Percentiles rank a stretch among this genome's conserved stretches.
These are phyloP conservation scores for Mesochorus sp. DNA, from an alignment of 2,888 invertebrate species.

Conservation along the genomic window DNA sequence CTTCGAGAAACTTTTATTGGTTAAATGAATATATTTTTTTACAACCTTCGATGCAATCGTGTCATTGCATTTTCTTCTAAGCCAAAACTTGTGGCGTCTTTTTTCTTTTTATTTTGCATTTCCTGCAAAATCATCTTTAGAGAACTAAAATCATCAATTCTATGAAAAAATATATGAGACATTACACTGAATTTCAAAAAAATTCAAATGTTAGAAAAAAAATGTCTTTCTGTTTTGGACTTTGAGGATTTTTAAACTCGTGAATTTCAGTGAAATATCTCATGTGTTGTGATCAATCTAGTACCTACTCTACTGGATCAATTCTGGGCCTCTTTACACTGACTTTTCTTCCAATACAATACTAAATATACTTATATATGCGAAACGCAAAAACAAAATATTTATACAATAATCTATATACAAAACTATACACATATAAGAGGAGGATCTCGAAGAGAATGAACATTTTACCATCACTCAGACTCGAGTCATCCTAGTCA, in stretches of 20 bases:
- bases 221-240: no score
- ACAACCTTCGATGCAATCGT: no score
- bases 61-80: neutral
- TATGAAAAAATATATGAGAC: neutral
- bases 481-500: constrained; percentile 9
- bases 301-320: constrained; percentile 16
- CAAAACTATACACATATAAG: constrained; percentile 6
- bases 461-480: constrained; percentile 6
- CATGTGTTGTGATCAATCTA: constrained; percentile 4
- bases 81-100: neutral
- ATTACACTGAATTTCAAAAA: no score
- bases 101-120: neutral
- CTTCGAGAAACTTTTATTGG: no score
- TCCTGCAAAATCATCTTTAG: no score
- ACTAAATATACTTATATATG: neutral
- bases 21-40: no score
- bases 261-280: constrained; percentile 3
- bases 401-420: constrained; percentile 23
- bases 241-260: no score
- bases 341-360: neutral
- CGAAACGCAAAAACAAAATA: neutral
- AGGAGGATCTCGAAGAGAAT: neutral
- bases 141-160: neutral
- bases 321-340: constrained; percentile 18
- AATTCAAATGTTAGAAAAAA: no score